Evolutionary conservation across 2,797 vertebrate species (phyloP), one percentile per base, ranked within the genome.

Genomic region (Hippopotamyrus pictus): DNA sequence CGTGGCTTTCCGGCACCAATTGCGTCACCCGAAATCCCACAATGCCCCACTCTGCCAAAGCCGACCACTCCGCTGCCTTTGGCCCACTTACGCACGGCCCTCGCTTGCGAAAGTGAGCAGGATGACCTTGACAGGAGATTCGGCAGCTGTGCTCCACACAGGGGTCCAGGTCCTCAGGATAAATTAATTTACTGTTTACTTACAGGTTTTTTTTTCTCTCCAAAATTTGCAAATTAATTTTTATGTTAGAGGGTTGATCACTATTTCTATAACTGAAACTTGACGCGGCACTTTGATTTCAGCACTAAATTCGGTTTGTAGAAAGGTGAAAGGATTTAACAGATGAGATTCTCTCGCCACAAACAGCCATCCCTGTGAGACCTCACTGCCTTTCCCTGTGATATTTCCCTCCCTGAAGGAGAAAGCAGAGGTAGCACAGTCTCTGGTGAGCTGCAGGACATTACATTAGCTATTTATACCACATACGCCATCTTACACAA

Each of bases 181-280:
- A 53, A 86, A 53, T 53, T 17, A 14, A 86, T 86, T 29, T 86
- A 53, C 17, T 50, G 48, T 50, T 46, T 79, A 79, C 37, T 46
- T 79, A 79, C 76, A 46, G 19, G 7, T 79, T 19, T n/a, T 79
- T 44, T 69, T 41, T 79, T 79, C n/a, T 3, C 12, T 6, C 25
- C 12, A 79, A 79, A 79, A 79, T 79, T n/a, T 79, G 76, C 33
- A 79, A 85, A 50, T 51, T 29, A 12, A 85, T 85, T 85, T 85
- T 51, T 50, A 53, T 17, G n/a, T 51, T 86, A 86, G 12, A 54
- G 48, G 12, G 83, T 48, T 46, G 76, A 44, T 46, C 76, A 46
- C 76, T 3, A n/a, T 44, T 41, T 44, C 14, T 41, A n/a, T n/a
- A 46, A 79, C 33, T 37, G 12, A 44, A 79, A n/a, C 33, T 41